Evolutionary conservation across 2,113 vertebrate genomes (phyloP).

Genomic region (Circaetus gallicus): DNA sequence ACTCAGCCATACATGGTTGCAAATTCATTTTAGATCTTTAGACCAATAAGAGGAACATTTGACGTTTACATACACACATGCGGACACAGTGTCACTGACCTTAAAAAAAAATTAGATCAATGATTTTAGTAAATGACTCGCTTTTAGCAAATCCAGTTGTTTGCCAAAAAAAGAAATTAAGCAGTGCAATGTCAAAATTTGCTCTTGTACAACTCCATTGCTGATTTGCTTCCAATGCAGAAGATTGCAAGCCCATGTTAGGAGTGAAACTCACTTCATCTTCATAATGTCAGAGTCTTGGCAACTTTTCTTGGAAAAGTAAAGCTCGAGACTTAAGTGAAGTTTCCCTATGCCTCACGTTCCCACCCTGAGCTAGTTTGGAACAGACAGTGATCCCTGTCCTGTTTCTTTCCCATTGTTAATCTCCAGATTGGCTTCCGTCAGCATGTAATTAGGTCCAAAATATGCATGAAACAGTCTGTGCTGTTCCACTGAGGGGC

Average conservation of each 20-base stretch:
- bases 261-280: constrained; percentile 12
- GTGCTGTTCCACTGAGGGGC: background rate
- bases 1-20: background rate
- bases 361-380: background rate
- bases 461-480: background rate
- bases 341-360: background rate
- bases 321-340: background rate
- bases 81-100: background rate
- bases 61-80: background rate
- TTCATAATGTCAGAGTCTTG: constrained; percentile 5
- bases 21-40: background rate
- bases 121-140: constrained; percentile 1
- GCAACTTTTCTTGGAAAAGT: constrained; percentile 42
- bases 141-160: background rate
- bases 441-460: background rate
- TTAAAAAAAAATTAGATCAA: background rate
- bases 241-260: constrained; percentile 19
- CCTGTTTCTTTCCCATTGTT: background rate
- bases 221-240: constrained; percentile 7
- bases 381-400: background rate
- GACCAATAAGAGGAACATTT: background rate
- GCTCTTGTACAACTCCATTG: background rate
- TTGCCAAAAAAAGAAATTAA: constrained; percentile 18
- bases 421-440: background rate
- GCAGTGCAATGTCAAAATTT: background rate